Conservation (phyloP, 2,113 vertebrate species). For the Hemicordylus capensis region DNA sequence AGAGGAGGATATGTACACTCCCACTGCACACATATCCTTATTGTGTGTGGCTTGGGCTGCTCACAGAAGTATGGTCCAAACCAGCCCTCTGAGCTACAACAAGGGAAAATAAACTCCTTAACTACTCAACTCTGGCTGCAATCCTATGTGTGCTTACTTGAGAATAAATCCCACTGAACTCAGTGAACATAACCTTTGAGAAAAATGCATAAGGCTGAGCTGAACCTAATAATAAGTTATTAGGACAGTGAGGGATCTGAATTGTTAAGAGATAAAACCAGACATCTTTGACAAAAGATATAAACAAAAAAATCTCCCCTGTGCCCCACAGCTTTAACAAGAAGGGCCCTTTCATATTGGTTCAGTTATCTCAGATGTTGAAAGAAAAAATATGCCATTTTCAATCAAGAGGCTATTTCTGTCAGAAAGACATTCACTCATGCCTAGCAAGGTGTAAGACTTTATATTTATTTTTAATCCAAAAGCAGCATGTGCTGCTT, state of each 20-base stretch:
- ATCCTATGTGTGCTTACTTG: constrained; percentile 25
- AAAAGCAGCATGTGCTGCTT: background rate
- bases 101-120: background rate
- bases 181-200: background rate
- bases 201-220: background rate
- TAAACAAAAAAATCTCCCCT: too few species aligned
- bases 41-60: too few species aligned
- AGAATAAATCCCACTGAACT: background rate
- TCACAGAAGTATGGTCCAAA: too few species aligned
- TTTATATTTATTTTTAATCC: constrained; percentile 23
- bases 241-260: accelerated
- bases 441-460: background rate
- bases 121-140: background rate
- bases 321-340: constrained; percentile 21
- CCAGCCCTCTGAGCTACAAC: background rate
- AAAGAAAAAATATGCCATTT: constrained; percentile 50
- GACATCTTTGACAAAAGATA: background rate
- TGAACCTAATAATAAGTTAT: constrained; percentile 33
- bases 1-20: background rate
- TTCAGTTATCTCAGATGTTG: constrained; percentile 40
- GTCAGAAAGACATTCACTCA: constrained; percentile 24
- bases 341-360: constrained; percentile 18
- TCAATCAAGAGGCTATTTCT: constrained; percentile 21
- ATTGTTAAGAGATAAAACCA: constrained; percentile 25
- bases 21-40: too few species aligned